phyloP scores from a whole-genome alignment of 2,888 invertebrate species.

The Serripes groenlandicus region DNA sequence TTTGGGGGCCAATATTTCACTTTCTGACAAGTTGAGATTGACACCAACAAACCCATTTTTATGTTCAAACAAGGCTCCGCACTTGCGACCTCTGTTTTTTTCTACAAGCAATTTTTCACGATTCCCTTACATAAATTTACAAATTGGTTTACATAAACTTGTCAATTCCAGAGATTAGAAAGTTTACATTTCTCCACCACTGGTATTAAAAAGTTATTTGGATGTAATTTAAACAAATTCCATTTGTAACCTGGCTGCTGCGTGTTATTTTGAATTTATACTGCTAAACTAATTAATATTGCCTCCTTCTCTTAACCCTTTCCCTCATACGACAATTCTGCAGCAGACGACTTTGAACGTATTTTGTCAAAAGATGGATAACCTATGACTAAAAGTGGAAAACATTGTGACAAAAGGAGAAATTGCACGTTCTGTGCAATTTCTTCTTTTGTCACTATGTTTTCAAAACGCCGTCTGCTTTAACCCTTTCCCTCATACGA shows the following conservation, averaged over 20 bases:
- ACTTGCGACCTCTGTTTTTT: too few relatives aligned
- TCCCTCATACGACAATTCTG: background rate
- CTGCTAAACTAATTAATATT: background rate
- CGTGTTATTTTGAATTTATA: background rate
- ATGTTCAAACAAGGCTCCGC: background rate
- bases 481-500: too few relatives aligned
- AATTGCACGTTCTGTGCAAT: too few relatives aligned
- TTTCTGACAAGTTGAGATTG: conserved; percentile 14
- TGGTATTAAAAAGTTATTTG: conserved; percentile 13
- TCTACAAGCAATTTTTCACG: conserved; percentile 20
- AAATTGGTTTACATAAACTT: conserved; percentile 43
- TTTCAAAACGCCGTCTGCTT: too few relatives aligned
- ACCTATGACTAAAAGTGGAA: too few relatives aligned
- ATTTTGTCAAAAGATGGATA: too few relatives aligned
- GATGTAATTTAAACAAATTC: conserved; percentile 5
- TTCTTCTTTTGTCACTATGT: too few relatives aligned
- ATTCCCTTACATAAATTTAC: conserved; percentile 9
- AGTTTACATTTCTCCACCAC: background rate
- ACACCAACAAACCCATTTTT: conserved; percentile 23
- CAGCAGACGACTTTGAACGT: background rate
- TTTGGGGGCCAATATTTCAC: conserved; percentile 17
- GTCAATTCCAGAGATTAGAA: background rate
- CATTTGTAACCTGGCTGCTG: background rate
- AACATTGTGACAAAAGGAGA: background rate
- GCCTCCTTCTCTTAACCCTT: background rate